Evolutionary conservation across 2,888 invertebrate genomes (phyloP), one percentile per base, ranked within the genome.

Genomic region (Cosmia pyralina): DNA sequence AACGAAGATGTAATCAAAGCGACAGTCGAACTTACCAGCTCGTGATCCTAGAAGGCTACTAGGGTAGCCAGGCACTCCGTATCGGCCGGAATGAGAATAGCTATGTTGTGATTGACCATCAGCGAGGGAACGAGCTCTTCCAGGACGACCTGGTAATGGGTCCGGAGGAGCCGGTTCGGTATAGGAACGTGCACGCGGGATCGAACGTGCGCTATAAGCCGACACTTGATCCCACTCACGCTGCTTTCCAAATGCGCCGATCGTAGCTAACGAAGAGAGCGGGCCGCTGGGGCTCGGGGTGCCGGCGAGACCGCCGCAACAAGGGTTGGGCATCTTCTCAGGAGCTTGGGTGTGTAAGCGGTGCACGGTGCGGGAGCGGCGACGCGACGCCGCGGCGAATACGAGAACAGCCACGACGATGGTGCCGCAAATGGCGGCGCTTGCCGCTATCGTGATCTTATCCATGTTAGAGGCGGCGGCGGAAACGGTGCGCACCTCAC

Each of bases 361-460:
- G 92, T 98, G 98, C 84, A 98, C 96, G 90, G 98, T 98, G 84
- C 98, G 97, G 13, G 98, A 97, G 75, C 98, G 96, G 81, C 98
- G 97, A 78, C 98, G 97, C 85, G 98, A 98, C 38, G 98, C 98
- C 64, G 98, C 98, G 69, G 99, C 98, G 93, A 99, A 98, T 84
- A 99, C 97, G 85, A 99, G 97, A 73, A 99, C 98, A 0, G 98
- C 99, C 62, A 98, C 97, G 75, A 99, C 98, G 87, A 99, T 98
- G 58, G 98, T 98, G 58, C 98, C 98, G 93, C 99, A 99, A 90
- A 99, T 99, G 73, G 98, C 98, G 34, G 98, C 98, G 90, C 98
- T 98, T 6, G 98, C 98, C 41, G 98, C 98, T 89, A 99, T 99
- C 69, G 99, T 99, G 90, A 99, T 98, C 94, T 98, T 99, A 95